Conservation (phyloP, 2,888 invertebrate genomes). For the Watsonalla cultraria region DNA sequence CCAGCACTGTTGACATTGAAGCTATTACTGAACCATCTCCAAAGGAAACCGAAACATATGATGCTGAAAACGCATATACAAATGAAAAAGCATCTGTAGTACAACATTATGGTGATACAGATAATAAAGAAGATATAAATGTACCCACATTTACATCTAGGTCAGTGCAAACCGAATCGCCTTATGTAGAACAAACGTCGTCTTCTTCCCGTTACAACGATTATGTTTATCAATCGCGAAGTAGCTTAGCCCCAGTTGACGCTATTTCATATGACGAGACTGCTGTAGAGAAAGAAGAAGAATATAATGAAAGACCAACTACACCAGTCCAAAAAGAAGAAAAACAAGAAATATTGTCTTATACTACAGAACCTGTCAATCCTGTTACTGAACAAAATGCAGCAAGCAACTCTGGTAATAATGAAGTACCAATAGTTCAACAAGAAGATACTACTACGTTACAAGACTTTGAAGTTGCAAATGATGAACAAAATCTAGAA, state of each 20-base stretch:
- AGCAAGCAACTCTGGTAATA: constrained; percentile 35
- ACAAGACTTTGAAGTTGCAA: constrained; percentile 31
- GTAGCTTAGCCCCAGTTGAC: constrained; percentile 45
- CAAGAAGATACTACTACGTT: constrained; percentile 37
- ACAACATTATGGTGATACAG: constrained; percentile 36
- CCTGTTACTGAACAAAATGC: constrained; percentile 43
- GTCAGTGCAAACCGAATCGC: constrained; percentile 39
- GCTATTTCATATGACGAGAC: constrained; percentile 39
- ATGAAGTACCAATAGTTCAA: constrained; percentile 35
- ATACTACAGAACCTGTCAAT: constrained; percentile 38
- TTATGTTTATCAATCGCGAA: constrained; percentile 41
- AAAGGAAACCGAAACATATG: constrained; percentile 48
- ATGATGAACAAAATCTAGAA: constrained; percentile 31
- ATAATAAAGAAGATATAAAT: constrained; percentile 36
- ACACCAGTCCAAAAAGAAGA: constrained; percentile 40
- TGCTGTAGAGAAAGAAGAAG: constrained; percentile 39
- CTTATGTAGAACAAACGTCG: constrained; percentile 39
- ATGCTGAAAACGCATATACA: constrained; percentile 67
- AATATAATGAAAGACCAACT: constrained; percentile 36
- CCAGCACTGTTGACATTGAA: constrained; percentile 69
- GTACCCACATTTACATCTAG: constrained; percentile 33
- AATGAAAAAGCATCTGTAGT: constrained; percentile 57
- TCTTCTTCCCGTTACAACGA: constrained; percentile 46
- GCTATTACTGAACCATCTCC: constrained; percentile 62
- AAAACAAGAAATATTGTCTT: constrained; percentile 28